Evolutionary conservation across 2,113 vertebrate species (phyloP), one percentile per base, ranked within the genome.

Genomic region (Alces alces): DNA sequence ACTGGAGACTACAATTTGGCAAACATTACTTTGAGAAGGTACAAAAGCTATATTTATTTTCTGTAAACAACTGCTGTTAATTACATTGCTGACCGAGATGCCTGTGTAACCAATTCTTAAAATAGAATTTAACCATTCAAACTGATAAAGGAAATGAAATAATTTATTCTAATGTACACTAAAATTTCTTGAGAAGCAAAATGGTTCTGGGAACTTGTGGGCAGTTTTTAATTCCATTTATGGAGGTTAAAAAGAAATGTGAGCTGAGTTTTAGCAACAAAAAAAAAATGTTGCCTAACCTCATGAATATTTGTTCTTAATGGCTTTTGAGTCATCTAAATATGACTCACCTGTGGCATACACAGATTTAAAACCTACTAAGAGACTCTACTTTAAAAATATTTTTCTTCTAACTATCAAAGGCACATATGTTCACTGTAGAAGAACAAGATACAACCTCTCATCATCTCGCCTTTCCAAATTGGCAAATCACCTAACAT

Each of bases 161-260:
- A n/a, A 10, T 64, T 73, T 89, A 92, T 54, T 28, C 47, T 79
- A 45, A 90, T 5, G 28, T 17, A 92, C 3, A 11, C 10, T 33
- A 23, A 73, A 50, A 87, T 64, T 50, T 93, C 78, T 33, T 55
- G 61, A 89, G 85, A 89, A 60, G 43, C 25, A 55, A 89, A 88
- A 39, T 61, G 7, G 17, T 85, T 92, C n/a, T 33, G 58, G 39
- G 57, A 70, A 80, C 70, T 25, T 55, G 28, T 6, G 4, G 52
- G 78, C 64, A 91, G 9, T 30, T 93, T 96, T 58, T 76, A 64
- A 58, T 86, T 93, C 78, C 87, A 82, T 93, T 93, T 95, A 80
- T 23, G 54, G 61, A 76, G 28, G 7, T 73, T 80, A 85, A 55
- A 16, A 52, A 88, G 39, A 47, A 73, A 76, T 91, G 16, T 87